Conservation (phyloP, 23 tunicate genomes). For the Phallusia fumigata region DNA sequence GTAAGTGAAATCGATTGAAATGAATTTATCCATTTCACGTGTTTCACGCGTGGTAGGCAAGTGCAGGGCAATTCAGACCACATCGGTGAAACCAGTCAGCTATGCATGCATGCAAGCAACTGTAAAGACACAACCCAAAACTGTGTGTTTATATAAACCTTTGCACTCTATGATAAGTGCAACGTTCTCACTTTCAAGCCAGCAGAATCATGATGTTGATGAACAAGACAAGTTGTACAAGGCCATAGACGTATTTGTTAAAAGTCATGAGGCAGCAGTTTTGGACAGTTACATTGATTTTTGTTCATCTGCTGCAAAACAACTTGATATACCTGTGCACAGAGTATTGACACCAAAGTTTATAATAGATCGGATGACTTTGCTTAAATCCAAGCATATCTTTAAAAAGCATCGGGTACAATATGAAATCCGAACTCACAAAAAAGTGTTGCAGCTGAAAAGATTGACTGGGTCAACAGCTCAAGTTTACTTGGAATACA, state of each 20-base stretch:
- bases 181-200: no score
- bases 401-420: slow-evolving; percentile 80
- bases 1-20: no score
- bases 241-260: slow-evolving; percentile 71
- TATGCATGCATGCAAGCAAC: no score
- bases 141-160: no score
- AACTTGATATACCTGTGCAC: slow-evolving; percentile 58
- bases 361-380: slow-evolving; percentile 67
- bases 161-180: no score
- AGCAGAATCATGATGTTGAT: background rate
- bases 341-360: slow-evolving; percentile 66
- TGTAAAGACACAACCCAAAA: no score
- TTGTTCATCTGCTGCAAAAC: slow-evolving; percentile 52
- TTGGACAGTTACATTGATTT: slow-evolving; percentile 64
- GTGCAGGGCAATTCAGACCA: no score
- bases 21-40: no score
- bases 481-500: slow-evolving; percentile 67
- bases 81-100: no score
- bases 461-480: slow-evolving; percentile 80
- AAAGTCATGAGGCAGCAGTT: slow-evolving; percentile 79
- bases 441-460: slow-evolving; percentile 69
- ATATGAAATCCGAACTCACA: slow-evolving; percentile 81
- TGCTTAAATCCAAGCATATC: slow-evolving; percentile 65
- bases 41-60: no score
- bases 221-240: slow-evolving; percentile 46